Base-by-base conservation (phyloP, 2,797 vertebrate genomes). In the Rhodeus uyekii region DNA sequence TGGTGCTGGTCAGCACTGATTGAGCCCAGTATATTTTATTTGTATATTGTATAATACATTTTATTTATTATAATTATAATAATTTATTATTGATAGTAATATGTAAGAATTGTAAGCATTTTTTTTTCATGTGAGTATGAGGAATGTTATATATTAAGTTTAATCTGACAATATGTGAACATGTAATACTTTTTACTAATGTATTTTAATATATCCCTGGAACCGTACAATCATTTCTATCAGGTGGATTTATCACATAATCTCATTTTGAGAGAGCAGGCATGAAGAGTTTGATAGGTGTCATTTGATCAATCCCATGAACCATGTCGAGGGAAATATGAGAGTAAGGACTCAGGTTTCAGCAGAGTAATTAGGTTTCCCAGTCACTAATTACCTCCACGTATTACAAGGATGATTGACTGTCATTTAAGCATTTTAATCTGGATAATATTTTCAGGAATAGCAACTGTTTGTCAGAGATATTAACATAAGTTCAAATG, bases 331-430 rank as follows among this genome's bases (percentile, higher is more conserved):
- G 88, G 92, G 93, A 94, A 95, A 95, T 90, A 87, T 87, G 93
- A 96, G 93, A 95, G 91, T 87, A 90, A 93, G 90, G 93, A 90
- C 90, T 96, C 94, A 90, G 87, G 93, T 96, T 96, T 96, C 95
- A 93, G 90, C 90, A 90, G 93, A 95, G 95, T 96, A 96, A 96
- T 96, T 96, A 96, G 96, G 93, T 93, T 89, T 91, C 91, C 89
- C 93, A 92, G 94, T 92, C 91, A 89, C 94, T 95, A 96, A 95
- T 97, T 96, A 96, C 93, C 92, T 91, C 89, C 90, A 94, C 90
- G 93, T 93, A 92, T 92, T 95, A 94, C 92, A 96, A 94, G 93
- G 93, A 94, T 96, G 95, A 96, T 92, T 95, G 93, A 94, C 91
- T 96, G 93, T 95, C 94, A 93, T 95, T 96, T 96, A 95, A 92